These are phyloP conservation scores for Chiroxiphia lanceolata DNA, from an alignment of 2,797 vertebrate genomes.

Conservation along the genomic window DNA sequence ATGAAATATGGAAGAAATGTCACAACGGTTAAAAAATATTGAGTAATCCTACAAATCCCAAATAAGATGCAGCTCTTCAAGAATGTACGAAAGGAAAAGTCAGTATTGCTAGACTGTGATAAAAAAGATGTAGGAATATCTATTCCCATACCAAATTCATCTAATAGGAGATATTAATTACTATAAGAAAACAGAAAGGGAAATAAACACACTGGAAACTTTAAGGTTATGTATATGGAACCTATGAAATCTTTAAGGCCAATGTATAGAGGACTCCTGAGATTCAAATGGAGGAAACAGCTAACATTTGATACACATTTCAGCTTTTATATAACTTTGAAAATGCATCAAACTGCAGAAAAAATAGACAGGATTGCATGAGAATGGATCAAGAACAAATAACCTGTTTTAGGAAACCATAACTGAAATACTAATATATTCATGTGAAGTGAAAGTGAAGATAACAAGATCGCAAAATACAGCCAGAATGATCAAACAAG, in stretches of 20 bases:
- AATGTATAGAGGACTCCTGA: rapidly evolving
- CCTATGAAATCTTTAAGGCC: not conserved
- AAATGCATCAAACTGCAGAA: not conserved
- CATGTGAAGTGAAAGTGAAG: not conserved
- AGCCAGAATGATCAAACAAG: not conserved
- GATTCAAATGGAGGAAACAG: not conserved
- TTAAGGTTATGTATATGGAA: not conserved
- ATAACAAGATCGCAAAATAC: not conserved
- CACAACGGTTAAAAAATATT: not conserved
- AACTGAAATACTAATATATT: not conserved
- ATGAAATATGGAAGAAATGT: not conserved
- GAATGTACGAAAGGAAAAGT: not conserved
- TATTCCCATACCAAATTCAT: not conserved
- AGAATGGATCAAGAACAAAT: not conserved
- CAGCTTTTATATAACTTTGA: not conserved
- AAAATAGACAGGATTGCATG: not conserved
- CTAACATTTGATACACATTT: not conserved
- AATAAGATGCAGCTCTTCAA: not conserved
- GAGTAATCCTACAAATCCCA: not conserved
- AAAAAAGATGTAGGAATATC: not conserved
- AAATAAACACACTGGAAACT: not conserved
- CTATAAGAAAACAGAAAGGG: not conserved
- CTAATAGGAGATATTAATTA: not conserved
- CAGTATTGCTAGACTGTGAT: not conserved
- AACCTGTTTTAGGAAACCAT: not conserved